A percentile compares a stretch with the other conserved stretches of the same genome.
Evolutionary conservation across 2,113 vertebrate genomes (phyloP).

Genomic region (Seriola quinqueradiata): DNA sequence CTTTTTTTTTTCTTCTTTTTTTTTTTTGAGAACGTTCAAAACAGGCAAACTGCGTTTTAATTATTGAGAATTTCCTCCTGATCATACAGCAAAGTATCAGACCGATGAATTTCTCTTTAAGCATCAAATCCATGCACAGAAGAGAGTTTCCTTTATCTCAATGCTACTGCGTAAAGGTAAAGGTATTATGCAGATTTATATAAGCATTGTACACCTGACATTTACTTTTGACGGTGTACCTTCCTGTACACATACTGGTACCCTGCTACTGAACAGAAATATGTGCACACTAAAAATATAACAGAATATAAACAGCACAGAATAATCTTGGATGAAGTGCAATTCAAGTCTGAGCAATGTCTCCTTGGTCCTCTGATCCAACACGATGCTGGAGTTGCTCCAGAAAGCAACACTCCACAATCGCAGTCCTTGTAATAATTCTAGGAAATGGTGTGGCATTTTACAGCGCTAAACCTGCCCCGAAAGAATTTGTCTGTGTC

Average conservation of each 20-base stretch:
- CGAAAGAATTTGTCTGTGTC: constrained; percentile 52
- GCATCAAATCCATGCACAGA: constrained; percentile 6
- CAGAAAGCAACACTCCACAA: constrained; percentile 41
- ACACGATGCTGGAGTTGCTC: constrained; percentile 9
- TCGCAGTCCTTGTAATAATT: constrained; percentile 38
- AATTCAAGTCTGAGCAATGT: background rate
- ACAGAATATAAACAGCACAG: background rate
- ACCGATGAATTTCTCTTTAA: constrained; percentile 27
- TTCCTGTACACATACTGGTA: background rate
- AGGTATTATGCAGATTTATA: constrained; percentile 7
- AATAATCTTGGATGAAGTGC: constrained; percentile 1
- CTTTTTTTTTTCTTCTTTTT: constrained; percentile 22
- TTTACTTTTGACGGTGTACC: constrained; percentile 6
- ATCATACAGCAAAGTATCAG: constrained; percentile 29
- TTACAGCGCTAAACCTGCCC: constrained; percentile 64
- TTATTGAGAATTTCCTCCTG: constrained; percentile 56
- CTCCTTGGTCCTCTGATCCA: constrained; percentile 3
- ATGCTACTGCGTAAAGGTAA: background rate
- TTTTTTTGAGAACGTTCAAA: constrained; percentile 36
- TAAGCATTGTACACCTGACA: constrained; percentile 1
- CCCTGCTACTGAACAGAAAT: background rate
- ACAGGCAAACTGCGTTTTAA: constrained; percentile 77
- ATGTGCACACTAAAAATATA: background rate
- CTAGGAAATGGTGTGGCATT: constrained; percentile 58
- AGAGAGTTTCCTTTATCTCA: constrained; percentile 1